phyloP scores from a whole-genome alignment of 2,888 invertebrate genomes.

The Leucophora obtusa region DNA sequence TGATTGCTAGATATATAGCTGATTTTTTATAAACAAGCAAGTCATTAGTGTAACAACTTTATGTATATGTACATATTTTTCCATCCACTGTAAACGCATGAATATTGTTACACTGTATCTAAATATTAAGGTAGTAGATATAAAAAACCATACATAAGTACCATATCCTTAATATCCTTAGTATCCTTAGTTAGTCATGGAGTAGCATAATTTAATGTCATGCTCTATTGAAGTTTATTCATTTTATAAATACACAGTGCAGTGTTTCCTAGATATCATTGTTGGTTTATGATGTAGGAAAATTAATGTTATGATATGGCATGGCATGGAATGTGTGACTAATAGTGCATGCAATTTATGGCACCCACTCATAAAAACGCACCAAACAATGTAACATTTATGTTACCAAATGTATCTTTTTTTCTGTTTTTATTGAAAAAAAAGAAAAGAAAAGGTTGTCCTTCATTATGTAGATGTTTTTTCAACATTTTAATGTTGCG shows the following conservation, averaged over 20 bases:
- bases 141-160: background rate
- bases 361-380: constrained; percentile 56
- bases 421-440: background rate
- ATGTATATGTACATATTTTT: background rate
- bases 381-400: background rate
- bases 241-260: constrained; percentile 25
- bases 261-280: constrained; percentile 22
- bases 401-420: background rate
- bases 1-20: too few relatives aligned
- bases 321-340: constrained; percentile 44
- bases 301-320: constrained; percentile 16
- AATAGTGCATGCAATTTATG: constrained; percentile 68
- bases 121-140: background rate
- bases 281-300: constrained; percentile 26
- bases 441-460: background rate
- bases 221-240: constrained; percentile 53
- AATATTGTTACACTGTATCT: background rate
- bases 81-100: background rate
- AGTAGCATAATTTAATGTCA: constrained; percentile 55
- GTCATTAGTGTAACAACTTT: too few relatives aligned
- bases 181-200: constrained; percentile 37
- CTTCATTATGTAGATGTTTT: background rate
- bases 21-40: too few relatives aligned
- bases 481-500: constrained; percentile 57
- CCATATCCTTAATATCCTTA: constrained; percentile 47